Evolutionary conservation across 37 sponge, comb jelly and placozoan genomes (phyloP), one percentile per base, ranked within the genome.

Genomic region (Oscarella lobularis): DNA sequence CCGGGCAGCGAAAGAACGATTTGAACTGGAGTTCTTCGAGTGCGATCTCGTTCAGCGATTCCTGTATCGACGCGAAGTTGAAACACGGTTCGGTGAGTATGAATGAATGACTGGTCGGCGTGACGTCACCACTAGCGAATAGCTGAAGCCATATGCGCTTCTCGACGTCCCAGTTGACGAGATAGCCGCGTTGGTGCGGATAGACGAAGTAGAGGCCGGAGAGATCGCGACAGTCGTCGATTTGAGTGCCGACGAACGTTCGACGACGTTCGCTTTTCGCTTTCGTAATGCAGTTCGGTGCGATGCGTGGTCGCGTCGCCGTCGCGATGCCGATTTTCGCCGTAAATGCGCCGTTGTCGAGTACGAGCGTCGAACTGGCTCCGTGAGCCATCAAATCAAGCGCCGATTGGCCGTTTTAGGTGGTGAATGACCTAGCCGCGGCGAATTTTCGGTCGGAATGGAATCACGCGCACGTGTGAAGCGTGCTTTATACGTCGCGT

Each of bases 101-200:
- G 2, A 98, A 78, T 66, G 38, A 0, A 77, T 66, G 38, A 77
- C 75, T 20, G 82, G 74, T 14, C 79, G 79, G 39, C 76, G 68
- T 1, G 78, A 68, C 33, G 4, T 68, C 29, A 20, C 20, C 60
- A 9, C 60, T 55, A 29, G 87, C 80, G 74, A 90, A 87, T 3
- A 90, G 74, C 54, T 90, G 83, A 78, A 93, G 94, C 92, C 95
- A 97, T 4, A 97, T 38, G 39, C 87, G 88, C 72, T 92, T 74
- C 75, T 97, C 89, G 9, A 86, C 80, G 38, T 90, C 95, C 98
- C 98, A 97, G 85, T 97, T 93, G 29, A 93, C 85, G 31, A 97
- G 85, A 40, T 90, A 93, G 2, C 98, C 98, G 67, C 86, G 87
- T 78, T 97, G 94, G 75, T 91, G 92, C 0, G 98, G 92, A 2